phyloP scores from a whole-genome alignment of 23 tunicate species.

The Styela clava region DNA sequence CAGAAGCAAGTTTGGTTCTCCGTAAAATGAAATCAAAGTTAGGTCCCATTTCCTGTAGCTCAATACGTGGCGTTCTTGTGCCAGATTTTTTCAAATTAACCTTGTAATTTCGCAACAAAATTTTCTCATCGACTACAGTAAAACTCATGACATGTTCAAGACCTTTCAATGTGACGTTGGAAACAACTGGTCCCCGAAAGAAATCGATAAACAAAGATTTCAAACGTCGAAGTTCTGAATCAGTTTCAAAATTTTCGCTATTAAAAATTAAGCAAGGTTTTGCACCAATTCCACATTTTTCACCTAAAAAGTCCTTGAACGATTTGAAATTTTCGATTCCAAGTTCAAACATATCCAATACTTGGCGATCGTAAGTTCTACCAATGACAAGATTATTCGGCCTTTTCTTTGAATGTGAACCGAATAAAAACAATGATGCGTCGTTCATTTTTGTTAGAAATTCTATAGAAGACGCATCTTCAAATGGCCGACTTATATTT shows the following conservation, averaged over 20 bases:
- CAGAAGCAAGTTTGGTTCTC: conserved; percentile 69
- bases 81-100: conserved; percentile 87
- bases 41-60: conserved; percentile 90
- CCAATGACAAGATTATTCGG: conserved; percentile 94
- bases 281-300: conserved; percentile 49
- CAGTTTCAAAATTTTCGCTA: conserved; percentile 77
- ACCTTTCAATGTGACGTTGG: conserved; percentile 52
- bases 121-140: conserved; percentile 58
- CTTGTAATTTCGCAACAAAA: conserved; percentile 62
- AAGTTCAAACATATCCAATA: conserved; percentile 95
- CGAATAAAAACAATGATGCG: conserved; percentile 82
- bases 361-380: conserved; percentile 57
- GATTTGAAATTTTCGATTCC: conserved; percentile 71
- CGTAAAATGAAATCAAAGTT: conserved; percentile 81
- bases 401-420: conserved; percentile 93
- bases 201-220: conserved; percentile 80
- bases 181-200: conserved; percentile 88
- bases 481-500: conserved; percentile 85
- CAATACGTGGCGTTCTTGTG: conserved; percentile 75
- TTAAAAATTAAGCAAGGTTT: conserved; percentile 86
- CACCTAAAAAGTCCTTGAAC: conserved; percentile 12
- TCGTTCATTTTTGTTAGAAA: conserved; percentile 91
- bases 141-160: conserved; percentile 92
- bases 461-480: conserved; percentile 76
- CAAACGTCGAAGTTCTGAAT: conserved; percentile 60